Percentiles rank a stretch among this genome's conserved stretches.
Conservation (phyloP, 2,797 vertebrate genomes). For the Pygocentrus nattereri region DNA sequence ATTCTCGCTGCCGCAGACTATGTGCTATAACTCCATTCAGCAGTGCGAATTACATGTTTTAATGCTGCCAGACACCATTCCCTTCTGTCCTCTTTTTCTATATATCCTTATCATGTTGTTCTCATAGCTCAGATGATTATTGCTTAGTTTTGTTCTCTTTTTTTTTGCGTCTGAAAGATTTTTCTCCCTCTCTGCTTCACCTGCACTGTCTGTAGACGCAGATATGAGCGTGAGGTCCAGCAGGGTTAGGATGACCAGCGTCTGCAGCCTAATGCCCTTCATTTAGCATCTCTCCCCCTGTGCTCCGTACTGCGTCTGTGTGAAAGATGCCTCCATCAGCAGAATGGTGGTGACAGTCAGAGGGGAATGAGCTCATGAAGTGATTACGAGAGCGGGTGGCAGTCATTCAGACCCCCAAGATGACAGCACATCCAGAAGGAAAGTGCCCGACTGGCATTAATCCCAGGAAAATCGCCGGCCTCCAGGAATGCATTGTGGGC, state of each 20-base stretch:
- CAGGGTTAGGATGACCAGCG: conserved; percentile 71
- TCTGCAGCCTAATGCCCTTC: conserved; percentile 82
- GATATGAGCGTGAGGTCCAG: conserved; percentile 32
- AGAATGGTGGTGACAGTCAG: conserved; percentile 79
- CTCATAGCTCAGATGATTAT: conserved; percentile 26
- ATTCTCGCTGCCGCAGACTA: conserved; percentile 73
- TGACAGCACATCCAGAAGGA: conserved; percentile 66
- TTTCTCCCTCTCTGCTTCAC: conserved; percentile 9
- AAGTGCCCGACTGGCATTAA: conserved; percentile 68
- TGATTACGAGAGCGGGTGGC: conserved; percentile 75
- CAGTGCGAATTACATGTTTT: conserved; percentile 65
- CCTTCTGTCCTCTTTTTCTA: conserved; percentile 38
- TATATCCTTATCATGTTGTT: conserved; percentile 17
- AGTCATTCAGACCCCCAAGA: conserved; percentile 75
- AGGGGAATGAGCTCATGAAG: conserved; percentile 75
- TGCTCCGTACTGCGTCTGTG: conserved; percentile 65
- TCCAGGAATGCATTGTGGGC: conserved; percentile 66
- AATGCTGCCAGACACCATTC: conserved; percentile 49
- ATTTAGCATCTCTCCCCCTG: conserved; percentile 65
- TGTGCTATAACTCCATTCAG: conserved; percentile 75
- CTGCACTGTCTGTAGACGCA: conserved; percentile 19
- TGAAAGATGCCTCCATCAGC: conserved; percentile 79
- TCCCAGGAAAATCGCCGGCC: conserved; percentile 74
- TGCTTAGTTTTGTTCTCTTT: conserved; percentile 28
- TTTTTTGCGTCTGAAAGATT: background rate